phyloP scores from a whole-genome alignment of 2,888 invertebrate genomes.

The Calameuta filiformis region DNA sequence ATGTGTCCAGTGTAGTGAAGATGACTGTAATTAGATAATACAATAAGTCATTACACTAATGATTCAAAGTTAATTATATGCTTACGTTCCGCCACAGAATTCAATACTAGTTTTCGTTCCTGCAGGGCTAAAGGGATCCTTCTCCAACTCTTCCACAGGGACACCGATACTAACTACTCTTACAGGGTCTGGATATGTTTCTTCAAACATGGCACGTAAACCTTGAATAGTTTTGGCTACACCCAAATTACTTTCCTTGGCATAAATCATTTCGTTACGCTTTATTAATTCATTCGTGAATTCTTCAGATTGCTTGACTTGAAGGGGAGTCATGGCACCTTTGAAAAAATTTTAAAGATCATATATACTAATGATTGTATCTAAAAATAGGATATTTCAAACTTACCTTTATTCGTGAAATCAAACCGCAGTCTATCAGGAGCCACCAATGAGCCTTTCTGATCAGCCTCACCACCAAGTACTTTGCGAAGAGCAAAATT shows the following conservation, averaged over 20 bases:
- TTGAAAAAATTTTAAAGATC: conserved; percentile 29
- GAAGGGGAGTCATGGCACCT: conserved; percentile 86
- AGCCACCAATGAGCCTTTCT: conserved; percentile 96
- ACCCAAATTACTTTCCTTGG: conserved; percentile 85
- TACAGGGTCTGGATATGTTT: conserved; percentile 98
- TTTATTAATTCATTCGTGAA: conserved; percentile 81
- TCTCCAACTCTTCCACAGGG: conserved; percentile 88
- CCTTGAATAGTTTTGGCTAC: conserved; percentile 93
- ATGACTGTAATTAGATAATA: conserved; percentile 70
- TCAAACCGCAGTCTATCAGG: conserved; percentile 97
- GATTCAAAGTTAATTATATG: conserved; percentile 28
- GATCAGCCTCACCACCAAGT: conserved; percentile 91
- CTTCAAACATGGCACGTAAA: conserved; percentile 97
- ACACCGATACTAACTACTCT: conserved; percentile 94
- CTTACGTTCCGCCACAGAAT: conserved; percentile 97
- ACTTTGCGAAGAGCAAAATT: conserved; percentile 94
- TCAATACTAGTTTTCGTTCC: conserved; percentile 93
- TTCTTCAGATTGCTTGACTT: conserved; percentile 89
- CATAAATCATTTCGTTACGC: conserved; percentile 84
- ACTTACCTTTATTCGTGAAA: conserved; percentile 85
- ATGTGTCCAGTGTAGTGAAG: conserved; percentile 91
- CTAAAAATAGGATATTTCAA: neutral
- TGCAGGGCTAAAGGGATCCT: conserved; percentile 83
- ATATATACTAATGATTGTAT: neutral
- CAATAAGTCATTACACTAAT: neutral